Percentiles rank a stretch among this genome's conserved stretches.
Evolutionary conservation across 2,797 vertebrate genomes (phyloP).

Genomic region (Okamejei kenojei): DNA sequence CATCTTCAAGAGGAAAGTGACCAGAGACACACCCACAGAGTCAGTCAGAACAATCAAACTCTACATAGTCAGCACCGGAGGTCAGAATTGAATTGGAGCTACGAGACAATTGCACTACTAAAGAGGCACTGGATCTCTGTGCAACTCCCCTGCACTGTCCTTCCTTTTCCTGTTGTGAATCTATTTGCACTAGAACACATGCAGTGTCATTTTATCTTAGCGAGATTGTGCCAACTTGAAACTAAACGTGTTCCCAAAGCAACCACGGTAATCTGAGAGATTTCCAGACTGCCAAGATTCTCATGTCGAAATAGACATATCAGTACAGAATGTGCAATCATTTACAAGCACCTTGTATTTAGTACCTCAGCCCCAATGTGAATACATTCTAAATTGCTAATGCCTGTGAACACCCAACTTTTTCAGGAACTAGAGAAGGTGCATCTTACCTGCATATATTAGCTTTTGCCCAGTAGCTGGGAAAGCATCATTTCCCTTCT

Average conservation of each 20-base stretch:
- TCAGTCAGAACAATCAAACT: too few relatives aligned
- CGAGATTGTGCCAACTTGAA: neutral
- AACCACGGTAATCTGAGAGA: neutral
- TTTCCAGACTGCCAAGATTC: neutral
- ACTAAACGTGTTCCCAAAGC: neutral
- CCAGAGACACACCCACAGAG: too few relatives aligned
- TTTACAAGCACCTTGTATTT: neutral
- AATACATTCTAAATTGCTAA: neutral
- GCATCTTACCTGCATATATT: constrained; percentile 63
- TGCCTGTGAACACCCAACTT: too few relatives aligned
- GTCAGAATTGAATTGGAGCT: too few relatives aligned
- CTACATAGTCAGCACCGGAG: too few relatives aligned
- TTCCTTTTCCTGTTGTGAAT: neutral
- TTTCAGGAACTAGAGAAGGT: neutral
- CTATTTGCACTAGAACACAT: neutral
- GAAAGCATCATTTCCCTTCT: constrained; percentile 62
- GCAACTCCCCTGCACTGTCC: neutral
- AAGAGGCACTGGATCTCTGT: too few relatives aligned
- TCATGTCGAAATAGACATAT: neutral
- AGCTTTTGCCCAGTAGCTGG: constrained; percentile 63
- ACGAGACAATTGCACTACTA: too few relatives aligned
- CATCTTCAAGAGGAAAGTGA: too few relatives aligned
- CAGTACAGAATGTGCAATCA: neutral
- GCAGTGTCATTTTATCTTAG: neutral
- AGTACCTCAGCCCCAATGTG: neutral